These are phyloP conservation scores for Neodiprion pinetum DNA, from an alignment of 1,140 invertebrate species.

Conservation along the genomic window DNA sequence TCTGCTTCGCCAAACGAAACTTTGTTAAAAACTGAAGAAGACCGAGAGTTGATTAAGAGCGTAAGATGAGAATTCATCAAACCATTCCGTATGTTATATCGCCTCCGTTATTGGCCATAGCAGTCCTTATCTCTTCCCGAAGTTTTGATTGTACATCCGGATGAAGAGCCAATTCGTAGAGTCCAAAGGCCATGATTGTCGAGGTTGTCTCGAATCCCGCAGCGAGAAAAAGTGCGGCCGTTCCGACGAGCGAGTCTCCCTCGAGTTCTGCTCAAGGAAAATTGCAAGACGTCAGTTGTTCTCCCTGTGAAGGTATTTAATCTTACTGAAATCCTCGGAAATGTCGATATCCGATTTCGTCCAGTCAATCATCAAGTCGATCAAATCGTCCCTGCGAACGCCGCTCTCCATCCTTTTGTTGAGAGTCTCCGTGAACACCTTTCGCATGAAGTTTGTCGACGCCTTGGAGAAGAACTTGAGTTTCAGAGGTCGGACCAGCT, in stretches of 20 bases:
- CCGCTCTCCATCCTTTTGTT: conserved; percentile 42
- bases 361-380: conserved; percentile 65
- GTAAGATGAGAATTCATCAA: not conserved
- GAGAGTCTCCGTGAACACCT: conserved; percentile 41
- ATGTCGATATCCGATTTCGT: conserved; percentile 54
- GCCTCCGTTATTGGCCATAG: conserved; percentile 29
- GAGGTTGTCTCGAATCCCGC: conserved; percentile 66
- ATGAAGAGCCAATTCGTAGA: conserved; percentile 46
- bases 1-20: too few species aligned
- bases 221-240: conserved; percentile 54
- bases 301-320: not conserved
- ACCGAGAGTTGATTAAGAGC: too few species aligned
- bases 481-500: conserved; percentile 30
- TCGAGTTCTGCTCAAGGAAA: too few species aligned
- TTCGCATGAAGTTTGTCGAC: conserved; percentile 37
- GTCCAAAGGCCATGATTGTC: conserved; percentile 47
- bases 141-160: conserved; percentile 38
- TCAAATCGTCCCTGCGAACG: conserved; percentile 61
- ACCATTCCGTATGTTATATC: conserved; percentile 36
- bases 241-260: too few species aligned
- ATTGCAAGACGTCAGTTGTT: too few species aligned
- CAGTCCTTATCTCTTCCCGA: conserved; percentile 33
- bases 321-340: conserved; percentile 33
- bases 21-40: too few species aligned
- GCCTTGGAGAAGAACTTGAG: conserved; percentile 36